These are phyloP conservation scores for Fopius arisanus DNA, from an alignment of 1,140 invertebrate genomes.

Conservation along the genomic window DNA sequence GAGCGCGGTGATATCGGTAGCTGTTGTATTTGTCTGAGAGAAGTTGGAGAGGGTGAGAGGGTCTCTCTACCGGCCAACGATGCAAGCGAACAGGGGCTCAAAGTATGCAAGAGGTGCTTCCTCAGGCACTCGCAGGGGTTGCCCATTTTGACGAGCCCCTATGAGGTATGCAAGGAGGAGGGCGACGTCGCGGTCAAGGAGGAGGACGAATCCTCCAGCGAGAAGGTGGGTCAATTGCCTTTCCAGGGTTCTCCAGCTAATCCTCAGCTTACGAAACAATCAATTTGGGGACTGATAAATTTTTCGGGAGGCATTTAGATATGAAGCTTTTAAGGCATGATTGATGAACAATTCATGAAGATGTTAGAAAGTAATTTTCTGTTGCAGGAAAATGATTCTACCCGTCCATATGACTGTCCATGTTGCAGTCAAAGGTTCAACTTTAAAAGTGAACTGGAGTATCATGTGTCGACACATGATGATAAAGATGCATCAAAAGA, in stretches of 20 bases:
- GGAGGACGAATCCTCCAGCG: constrained; percentile 33
- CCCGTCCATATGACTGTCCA: constrained; percentile 84
- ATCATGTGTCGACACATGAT: constrained; percentile 68
- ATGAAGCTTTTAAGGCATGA: neutral
- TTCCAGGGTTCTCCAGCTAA: too few relatives aligned
- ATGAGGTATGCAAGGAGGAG: constrained; percentile 42
- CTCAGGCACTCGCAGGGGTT: constrained; percentile 54
- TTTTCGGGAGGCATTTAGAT: too few relatives aligned
- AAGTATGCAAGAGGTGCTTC: constrained; percentile 57
- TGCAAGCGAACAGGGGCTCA: constrained; percentile 42
- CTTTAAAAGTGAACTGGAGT: constrained; percentile 89
- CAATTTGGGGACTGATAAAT: too few relatives aligned
- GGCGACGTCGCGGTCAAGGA: constrained; percentile 31
- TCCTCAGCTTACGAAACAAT: too few relatives aligned
- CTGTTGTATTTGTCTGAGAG: constrained; percentile 52
- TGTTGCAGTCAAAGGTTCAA: constrained; percentile 88
- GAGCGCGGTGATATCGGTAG: constrained; percentile 44
- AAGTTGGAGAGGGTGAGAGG: constrained; percentile 51
- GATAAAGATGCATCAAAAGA: constrained; percentile 31
- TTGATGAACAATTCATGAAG: neutral
- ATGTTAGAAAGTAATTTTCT: too few relatives aligned
- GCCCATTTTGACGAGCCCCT: constrained; percentile 50
- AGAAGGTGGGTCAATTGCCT: neutral
- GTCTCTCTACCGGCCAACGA: constrained; percentile 51
- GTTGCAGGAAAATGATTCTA: constrained; percentile 72